These are phyloP conservation scores for Corythaixoides concolor DNA, from an alignment of 2,113 vertebrate species.

Conservation along the genomic window DNA sequence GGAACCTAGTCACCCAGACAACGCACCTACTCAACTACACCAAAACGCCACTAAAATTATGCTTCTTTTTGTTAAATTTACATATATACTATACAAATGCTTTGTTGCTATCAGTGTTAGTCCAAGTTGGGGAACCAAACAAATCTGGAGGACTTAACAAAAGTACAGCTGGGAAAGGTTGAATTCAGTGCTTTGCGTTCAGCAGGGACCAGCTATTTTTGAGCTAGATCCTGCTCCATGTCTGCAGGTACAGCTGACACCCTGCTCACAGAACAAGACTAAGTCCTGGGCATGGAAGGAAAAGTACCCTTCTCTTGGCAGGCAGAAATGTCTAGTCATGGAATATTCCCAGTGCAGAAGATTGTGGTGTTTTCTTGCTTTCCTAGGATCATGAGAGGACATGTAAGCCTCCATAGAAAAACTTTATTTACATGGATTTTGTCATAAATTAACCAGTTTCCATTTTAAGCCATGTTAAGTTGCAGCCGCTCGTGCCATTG, in stretches of 20 bases:
- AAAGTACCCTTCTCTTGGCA: background rate
- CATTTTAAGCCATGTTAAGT: background rate
- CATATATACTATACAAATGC: background rate
- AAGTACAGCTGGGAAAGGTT: background rate
- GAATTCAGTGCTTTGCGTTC: background rate
- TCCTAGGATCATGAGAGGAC: background rate
- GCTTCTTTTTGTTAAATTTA: background rate
- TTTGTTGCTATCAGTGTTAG: background rate
- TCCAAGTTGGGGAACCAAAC: background rate
- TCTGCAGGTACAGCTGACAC: background rate
- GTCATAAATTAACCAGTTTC: background rate
- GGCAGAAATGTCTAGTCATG: background rate
- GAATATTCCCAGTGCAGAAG: background rate
- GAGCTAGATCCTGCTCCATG: background rate
- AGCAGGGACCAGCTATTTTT: background rate
- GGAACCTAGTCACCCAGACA: background rate
- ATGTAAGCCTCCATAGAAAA: background rate
- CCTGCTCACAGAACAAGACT: background rate
- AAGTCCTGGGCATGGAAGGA: background rate
- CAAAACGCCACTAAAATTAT: background rate
- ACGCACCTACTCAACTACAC: background rate
- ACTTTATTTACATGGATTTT: background rate
- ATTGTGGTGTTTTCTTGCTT: background rate
- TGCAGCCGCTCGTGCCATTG: background rate
- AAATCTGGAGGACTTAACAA: background rate